Base-by-base conservation (phyloP, 2,113 vertebrate genomes). In the Amphiprion percula region DNA sequence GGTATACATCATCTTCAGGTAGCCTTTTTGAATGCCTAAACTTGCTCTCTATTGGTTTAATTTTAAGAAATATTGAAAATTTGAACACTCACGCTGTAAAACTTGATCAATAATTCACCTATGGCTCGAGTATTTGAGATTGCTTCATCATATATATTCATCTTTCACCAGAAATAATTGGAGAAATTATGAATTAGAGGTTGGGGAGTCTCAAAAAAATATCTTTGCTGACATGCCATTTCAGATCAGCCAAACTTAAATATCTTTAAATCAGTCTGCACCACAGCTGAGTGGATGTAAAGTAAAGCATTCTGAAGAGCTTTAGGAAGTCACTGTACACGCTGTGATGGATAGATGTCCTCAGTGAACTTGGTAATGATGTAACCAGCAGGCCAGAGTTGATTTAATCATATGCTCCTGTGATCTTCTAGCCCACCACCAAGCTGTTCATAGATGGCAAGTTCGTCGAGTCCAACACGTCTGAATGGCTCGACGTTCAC, bases 381-480 rank as follows among this genome's bases (percentile, higher is more conserved):
- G 63, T 53, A 67, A 67, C 39, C 64, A 54, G 39, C 64, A 49
- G 33, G 10, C 47, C 47, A 23, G 17, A 44, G 39, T 16, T 10
- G 9, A 77, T 37, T 83, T 83, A 80, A 86, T 69, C 46, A 24
- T 69, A 63, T 70, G 68, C 26, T 79, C 76, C 83, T 80, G 68
- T 82, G 59, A 72, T 84, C 76, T 11, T 83, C 41, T 87, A 99
- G 98, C 95, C 97, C 82, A 96, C 95, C 82, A 97, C 98, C 56
- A 99, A 99, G 88, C 95, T 99, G 83, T 98, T 99, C 90, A 98
- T 99, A 66, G 96, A 99, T 93, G 98, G 98, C 33, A 98, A 99
- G 87, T 99, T 99, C 90, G 86, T 98, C 39, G 98, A 99, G 75
- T 99, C 98, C 86, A 96, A 95, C 94, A 96, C 93, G 37, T 94